Conservation (phyloP, 2,888 invertebrate species). For the Microchrysa polita region DNA sequence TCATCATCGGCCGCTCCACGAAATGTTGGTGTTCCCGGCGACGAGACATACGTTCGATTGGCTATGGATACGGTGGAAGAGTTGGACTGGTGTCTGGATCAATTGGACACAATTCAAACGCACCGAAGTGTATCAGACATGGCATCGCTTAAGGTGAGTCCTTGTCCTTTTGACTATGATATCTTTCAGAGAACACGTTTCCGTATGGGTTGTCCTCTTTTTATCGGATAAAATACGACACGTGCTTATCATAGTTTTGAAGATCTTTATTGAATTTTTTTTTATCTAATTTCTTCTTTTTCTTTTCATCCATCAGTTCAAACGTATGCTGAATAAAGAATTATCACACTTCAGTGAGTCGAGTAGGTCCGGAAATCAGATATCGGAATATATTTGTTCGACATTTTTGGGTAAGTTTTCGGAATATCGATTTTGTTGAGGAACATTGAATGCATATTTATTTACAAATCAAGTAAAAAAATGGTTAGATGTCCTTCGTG, state of each 20-base stretch:
- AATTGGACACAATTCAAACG: conserved; percentile 99
- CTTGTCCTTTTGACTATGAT: conserved; percentile 23
- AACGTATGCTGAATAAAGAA: conserved; percentile 99
- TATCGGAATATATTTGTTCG: conserved; percentile 98
- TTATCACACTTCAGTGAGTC: conserved; percentile 99
- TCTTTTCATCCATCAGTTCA: conserved; percentile 80
- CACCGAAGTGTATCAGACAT: conserved; percentile 99
- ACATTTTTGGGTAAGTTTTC: conserved; percentile 94
- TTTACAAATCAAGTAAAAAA: too few species aligned
- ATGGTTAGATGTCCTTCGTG: too few species aligned
- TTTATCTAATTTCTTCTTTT: not conserved
- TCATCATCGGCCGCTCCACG: conserved; percentile 60
- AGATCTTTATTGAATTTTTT: not conserved
- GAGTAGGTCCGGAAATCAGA: conserved; percentile 98
- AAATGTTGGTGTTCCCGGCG: conserved; percentile 64
- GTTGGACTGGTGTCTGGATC: conserved; percentile 99
- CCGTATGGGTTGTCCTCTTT: too few species aligned
- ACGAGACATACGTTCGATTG: conserved; percentile 92
- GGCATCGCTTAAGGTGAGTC: conserved; percentile 96
- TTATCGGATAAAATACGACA: not conserved
- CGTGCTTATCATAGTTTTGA: not conserved
- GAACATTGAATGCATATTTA: too few species aligned
- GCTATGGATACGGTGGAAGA: conserved; percentile 98
- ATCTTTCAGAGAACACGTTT: too few species aligned
- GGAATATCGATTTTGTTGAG: too few species aligned